Evolutionary conservation across 2,888 invertebrate genomes (phyloP).

Genomic region (Bedellia somnulentella): DNA sequence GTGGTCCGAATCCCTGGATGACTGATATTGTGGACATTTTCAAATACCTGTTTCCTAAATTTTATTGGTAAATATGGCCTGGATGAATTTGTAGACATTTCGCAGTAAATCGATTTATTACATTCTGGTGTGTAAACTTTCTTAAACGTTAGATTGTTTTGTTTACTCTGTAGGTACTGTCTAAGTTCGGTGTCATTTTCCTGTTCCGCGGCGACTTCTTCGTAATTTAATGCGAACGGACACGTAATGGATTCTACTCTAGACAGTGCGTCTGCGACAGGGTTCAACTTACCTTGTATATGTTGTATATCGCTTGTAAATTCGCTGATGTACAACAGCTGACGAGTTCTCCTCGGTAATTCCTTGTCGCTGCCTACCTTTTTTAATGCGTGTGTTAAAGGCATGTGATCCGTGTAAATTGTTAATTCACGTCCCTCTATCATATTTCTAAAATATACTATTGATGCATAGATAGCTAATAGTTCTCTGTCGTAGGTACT

Average conservation of each 20-base stretch:
- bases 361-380: too few relatives aligned
- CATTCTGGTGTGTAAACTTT: constrained; percentile 3
- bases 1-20: constrained; percentile 3
- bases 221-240: constrained; percentile 2
- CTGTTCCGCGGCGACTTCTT: constrained; percentile 2
- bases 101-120: constrained; percentile 9
- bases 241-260: not conserved
- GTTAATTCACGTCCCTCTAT: constrained; percentile 5
- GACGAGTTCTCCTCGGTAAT: constrained; percentile 8
- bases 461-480: too few relatives aligned
- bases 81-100: constrained; percentile 8
- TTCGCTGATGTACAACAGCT: constrained; percentile 10
- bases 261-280: constrained; percentile 5
- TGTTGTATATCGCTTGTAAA: constrained; percentile 8
- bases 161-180: not conserved
- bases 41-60: not conserved
- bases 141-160: constrained; percentile 5
- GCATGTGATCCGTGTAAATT: constrained; percentile 9
- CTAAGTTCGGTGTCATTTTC: constrained; percentile 1
- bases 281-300: constrained; percentile 3
- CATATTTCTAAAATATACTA: constrained; percentile 5
- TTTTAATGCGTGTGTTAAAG: constrained; percentile 11
- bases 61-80: constrained; percentile 1
- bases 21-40: constrained; percentile 2
- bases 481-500: too few relatives aligned